Base-by-base conservation (phyloP, 2,888 invertebrate genomes). In the Tryphoninae sp. region DNA sequence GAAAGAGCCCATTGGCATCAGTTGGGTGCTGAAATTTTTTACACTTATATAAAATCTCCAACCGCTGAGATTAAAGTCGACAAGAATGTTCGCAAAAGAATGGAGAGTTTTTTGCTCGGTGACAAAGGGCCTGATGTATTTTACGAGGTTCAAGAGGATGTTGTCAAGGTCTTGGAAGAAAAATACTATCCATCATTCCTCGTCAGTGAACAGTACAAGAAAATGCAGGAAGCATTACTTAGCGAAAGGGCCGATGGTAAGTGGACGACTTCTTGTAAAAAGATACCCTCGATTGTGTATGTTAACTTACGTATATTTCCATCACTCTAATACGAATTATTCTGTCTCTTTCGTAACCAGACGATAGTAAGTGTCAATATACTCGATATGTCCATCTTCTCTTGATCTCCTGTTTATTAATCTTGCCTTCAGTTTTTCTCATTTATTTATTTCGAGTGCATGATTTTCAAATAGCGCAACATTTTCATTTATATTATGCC, bases 181-280 rank as follows among this genome's bases (percentile, higher is more conserved):
- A 96, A 97, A 91, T 96, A 97, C 91, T 98, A 97, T 92, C 96
- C 97, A 72, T 95, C 97, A 1, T 98, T 98, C 91, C 93, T 98
- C 74, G 94, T 97, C 79, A 97, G 97, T 89, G 96, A 97, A 84
- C 95, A 96, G 87, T 98, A 97, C 90, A 95, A 95, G 84, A 95
- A 95, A 78, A 94, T 96, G 92, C 92, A 95, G 33, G 93, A 94
- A 59, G 95, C 95, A 71, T 93, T 96, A 58, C 94, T 95, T 67
- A 94, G 93, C 26, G 95, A 95, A 87, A 94, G 95, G 86, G 89
- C 89, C 4, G 90, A 92, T 81, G 90, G 90, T 90, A 68, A 84
- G 87, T 86, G 73, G 51, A 80, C 55, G 59, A 23, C 49, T 78
- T 40, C 26, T 71, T 53, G 16, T 19, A 40, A 13, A 4, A 2